phyloP scores from a whole-genome alignment of 2,797 vertebrate genomes.

The Tauraco hartlaubi region DNA sequence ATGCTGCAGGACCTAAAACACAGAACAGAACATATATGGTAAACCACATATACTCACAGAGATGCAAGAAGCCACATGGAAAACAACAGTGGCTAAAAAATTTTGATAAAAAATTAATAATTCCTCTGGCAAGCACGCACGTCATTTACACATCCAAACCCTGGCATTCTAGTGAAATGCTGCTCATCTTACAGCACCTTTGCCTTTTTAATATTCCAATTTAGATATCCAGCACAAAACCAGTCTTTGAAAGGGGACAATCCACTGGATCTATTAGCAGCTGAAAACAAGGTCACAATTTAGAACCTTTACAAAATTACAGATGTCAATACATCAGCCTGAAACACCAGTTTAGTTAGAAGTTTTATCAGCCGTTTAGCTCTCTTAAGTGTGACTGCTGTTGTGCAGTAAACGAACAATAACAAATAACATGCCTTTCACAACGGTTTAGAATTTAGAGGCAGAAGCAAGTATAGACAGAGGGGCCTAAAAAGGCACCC shows the following conservation, averaged over 20 bases:
- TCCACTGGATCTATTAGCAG: neutral
- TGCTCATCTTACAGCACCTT: neutral
- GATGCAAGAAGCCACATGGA: neutral
- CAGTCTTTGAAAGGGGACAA: neutral
- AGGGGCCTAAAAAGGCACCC: neutral
- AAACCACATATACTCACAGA: neutral
- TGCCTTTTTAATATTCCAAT: neutral
- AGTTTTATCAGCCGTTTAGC: neutral
- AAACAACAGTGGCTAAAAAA: neutral
- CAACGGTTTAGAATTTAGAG: neutral
- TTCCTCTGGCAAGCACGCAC: neutral
- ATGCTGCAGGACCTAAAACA: slow-evolving; percentile 92
- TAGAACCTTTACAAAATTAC: neutral
- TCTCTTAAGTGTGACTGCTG: neutral
- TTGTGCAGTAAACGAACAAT: neutral
- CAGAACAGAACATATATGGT: neutral
- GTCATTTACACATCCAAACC: neutral
- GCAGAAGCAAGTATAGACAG: neutral
- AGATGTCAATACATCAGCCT: neutral
- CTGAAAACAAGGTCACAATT: neutral
- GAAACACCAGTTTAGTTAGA: neutral
- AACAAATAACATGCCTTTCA: neutral
- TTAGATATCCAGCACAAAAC: neutral
- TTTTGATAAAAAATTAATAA: neutral
- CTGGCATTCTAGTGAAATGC: neutral